Percentiles rank a stretch among this genome's conserved stretches.
Conservation (phyloP, 2,888 invertebrate species). For the Tenthredo distinguenda region DNA sequence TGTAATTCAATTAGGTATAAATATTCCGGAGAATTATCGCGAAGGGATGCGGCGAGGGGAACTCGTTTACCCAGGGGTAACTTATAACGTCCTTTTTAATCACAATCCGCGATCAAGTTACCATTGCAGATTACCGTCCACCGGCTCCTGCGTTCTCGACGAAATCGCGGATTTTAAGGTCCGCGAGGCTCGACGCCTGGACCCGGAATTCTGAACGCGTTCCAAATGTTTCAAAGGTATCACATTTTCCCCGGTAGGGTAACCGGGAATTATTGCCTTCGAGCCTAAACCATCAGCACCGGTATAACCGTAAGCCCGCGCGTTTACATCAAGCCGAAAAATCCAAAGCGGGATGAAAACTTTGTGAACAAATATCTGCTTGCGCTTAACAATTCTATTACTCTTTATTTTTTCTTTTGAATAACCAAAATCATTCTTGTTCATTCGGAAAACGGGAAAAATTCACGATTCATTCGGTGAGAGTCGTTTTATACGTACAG, state of each 20-base stretch:
- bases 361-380: background rate
- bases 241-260: background rate
- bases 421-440: background rate
- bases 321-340: background rate
- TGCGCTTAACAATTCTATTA: background rate
- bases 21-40: background rate
- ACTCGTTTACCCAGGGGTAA: background rate
- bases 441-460: background rate
- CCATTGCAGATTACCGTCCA: background rate
- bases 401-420: background rate
- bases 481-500: too few species aligned
- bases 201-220: slow-evolving; percentile 17
- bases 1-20: background rate
- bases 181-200: slow-evolving; percentile 13
- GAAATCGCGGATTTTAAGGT: slow-evolving; percentile 29
- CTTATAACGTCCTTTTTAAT: background rate
- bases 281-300: slow-evolving; percentile 14
- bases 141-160: too few species aligned
- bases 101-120: slow-evolving; percentile 1
- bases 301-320: background rate
- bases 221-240: slow-evolving; percentile 28
- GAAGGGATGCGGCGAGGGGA: background rate
- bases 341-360: background rate
- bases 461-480: background rate
- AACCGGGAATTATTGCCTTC: slow-evolving; percentile 33